These are phyloP conservation scores for Ganaspis brasiliensis DNA, from an alignment of 2,888 invertebrate species.

Conservation along the genomic window DNA sequence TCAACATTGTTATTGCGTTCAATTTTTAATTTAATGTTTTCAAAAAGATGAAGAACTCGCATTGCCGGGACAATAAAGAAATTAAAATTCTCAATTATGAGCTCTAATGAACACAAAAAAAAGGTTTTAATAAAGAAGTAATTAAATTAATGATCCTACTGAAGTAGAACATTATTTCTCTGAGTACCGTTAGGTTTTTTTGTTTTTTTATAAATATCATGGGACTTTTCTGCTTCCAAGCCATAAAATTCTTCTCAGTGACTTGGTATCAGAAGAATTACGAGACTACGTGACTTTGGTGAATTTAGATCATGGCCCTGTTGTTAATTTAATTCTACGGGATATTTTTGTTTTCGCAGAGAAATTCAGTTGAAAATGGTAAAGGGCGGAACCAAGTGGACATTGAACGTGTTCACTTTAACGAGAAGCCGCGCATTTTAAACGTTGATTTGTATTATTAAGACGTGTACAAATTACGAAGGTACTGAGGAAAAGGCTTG, in stretches of 20 bases:
- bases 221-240: constrained; percentile 19
- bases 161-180: constrained; percentile 21
- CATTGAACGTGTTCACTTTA: constrained; percentile 12
- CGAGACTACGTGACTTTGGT: constrained; percentile 41
- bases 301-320: constrained; percentile 35
- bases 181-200: constrained; percentile 27
- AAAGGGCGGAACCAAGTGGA: constrained; percentile 26
- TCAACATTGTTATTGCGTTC: too few species aligned
- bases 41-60: too few species aligned
- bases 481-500: constrained; percentile 23
- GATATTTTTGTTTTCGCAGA: constrained; percentile 28
- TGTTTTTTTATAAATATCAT: constrained; percentile 1
- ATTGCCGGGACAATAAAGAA: too few species aligned
- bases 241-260: constrained; percentile 30
- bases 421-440: constrained; percentile 29
- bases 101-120: neutral
- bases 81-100: neutral
- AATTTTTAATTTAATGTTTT: too few species aligned
- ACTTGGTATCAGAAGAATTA: constrained; percentile 31
- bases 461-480: constrained; percentile 34
- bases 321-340: constrained; percentile 37
- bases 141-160: constrained; percentile 10
- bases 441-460: constrained; percentile 24
- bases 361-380: constrained; percentile 36
- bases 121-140: neutral